Evolutionary conservation across 2,888 invertebrate genomes (phyloP).

Genomic region (Lithophane leautieri): DNA sequence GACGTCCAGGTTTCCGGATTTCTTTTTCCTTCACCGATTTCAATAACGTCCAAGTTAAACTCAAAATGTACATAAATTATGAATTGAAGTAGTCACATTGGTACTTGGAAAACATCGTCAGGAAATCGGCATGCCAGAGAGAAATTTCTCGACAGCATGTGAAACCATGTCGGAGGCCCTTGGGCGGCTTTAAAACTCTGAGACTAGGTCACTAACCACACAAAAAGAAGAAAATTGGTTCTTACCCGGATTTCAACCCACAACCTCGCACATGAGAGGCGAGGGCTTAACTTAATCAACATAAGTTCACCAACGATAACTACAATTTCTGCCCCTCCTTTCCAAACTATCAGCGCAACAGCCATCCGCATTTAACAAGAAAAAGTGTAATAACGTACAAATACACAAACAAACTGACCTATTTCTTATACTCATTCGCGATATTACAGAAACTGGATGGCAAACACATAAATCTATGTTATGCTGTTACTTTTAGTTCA

Average conservation of each 20-base stretch:
- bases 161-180: no score
- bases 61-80: not conserved
- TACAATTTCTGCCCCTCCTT: constrained; percentile 18
- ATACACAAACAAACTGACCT: constrained; percentile 67
- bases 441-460: constrained; percentile 68
- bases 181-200: no score
- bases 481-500: constrained; percentile 60
- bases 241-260: not conserved
- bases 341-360: constrained; percentile 12
- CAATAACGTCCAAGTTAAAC: not conserved
- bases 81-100: not conserved
- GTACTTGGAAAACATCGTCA: no score
- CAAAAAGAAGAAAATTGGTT: no score
- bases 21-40: not conserved
- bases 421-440: constrained; percentile 67
- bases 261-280: not conserved
- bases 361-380: constrained; percentile 49
- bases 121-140: no score
- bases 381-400: constrained; percentile 56
- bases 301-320: constrained; percentile 15
- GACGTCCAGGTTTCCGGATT: not conserved
- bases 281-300: constrained; percentile 6
- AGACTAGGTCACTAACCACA: no score
- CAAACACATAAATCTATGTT: constrained; percentile 73
- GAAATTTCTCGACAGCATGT: no score